Base-by-base conservation (phyloP, 2,888 invertebrate species). In the Mesorhabditis belari region DNA sequence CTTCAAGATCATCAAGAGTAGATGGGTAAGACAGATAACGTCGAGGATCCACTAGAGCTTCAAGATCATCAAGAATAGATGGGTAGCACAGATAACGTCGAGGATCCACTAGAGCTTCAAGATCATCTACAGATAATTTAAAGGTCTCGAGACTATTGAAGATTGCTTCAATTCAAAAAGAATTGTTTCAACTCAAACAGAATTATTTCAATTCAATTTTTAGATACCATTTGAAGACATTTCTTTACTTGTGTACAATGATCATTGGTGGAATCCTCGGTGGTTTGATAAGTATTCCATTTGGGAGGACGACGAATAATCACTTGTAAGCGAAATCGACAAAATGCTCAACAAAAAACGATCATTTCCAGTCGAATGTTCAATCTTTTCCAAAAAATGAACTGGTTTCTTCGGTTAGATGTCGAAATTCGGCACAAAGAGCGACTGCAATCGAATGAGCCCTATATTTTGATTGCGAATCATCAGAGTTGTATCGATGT, bases 401-500 rank as follows among this genome's bases (percentile, higher is more conserved):
- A 56, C 6, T 51, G 52, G 25, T 63, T 62, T 26, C 57, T 72
- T 49, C 57, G 63, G 2, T 27, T 74, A 21, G 56, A 57, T n/a
- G 65, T 66, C 59, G 58, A 66, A 9, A 35, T 70, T 3, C 53
- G 71, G 24, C 61, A 74, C 62, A 58, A 50, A 24, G 63, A 69
- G 19, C 62, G 63, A 23, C 55, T 73, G 27, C 57, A 62, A 19
- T 60, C 59, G 19, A 61, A 65, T 25, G 65, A 70, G 44, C 74
- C 77, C 4, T 71, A 62, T 55, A 76, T 80, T 28, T 57, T 81
- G 52, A 70, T 81, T 26, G 69, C 69, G 49, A 80, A 80, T 55
- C 80, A 80, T 59, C 80, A 80, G 63, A 77, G 77, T 50, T 71
- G 75, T 26, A 19, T 80, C 25, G 80, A 81, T 60, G 66, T 79